Conservation (phyloP, 2,888 invertebrate genomes). For the Platycheirus albimanus region DNA sequence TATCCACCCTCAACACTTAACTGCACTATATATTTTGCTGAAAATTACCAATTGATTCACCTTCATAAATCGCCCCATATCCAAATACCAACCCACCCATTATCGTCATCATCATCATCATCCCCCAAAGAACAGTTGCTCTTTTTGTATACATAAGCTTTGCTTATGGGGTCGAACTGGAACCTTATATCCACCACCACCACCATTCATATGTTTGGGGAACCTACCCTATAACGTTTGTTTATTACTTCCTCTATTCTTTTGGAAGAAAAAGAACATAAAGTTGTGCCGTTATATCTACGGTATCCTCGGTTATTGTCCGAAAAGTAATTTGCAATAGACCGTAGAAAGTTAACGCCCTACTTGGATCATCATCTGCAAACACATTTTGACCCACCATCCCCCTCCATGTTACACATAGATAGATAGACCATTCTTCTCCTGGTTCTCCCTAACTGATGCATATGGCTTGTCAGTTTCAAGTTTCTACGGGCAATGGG, state of each 20-base stretch:
- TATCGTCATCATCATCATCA: neutral
- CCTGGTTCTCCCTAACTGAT: no score
- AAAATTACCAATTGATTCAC: constrained; percentile 71
- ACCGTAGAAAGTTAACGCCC: constrained; percentile 70
- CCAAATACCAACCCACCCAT: neutral
- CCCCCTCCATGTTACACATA: neutral
- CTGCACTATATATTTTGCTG: constrained; percentile 47
- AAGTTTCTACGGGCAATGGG: constrained; percentile 16
- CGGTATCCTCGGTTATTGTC: constrained; percentile 56
- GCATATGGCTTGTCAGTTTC: constrained; percentile 31
- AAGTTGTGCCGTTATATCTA: constrained; percentile 5
- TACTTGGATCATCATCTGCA: constrained; percentile 63
- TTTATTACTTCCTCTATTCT: constrained; percentile 54
- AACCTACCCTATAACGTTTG: neutral
- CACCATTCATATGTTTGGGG: no score
- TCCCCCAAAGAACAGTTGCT: constrained; percentile 5
- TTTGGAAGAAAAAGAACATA: constrained; percentile 24
- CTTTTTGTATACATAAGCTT: constrained; percentile 57
- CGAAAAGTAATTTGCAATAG: constrained; percentile 68
- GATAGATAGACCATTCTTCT: neutral
- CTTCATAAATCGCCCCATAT: constrained; percentile 62
- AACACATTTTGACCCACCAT: constrained; percentile 37
- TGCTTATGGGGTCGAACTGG: constrained; percentile 27
- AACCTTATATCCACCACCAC: no score
- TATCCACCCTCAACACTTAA: constrained; percentile 48